Evolutionary conservation across 2,113 vertebrate genomes (phyloP), one percentile per base, ranked within the genome.

Genomic region (Struthio camelus): DNA sequence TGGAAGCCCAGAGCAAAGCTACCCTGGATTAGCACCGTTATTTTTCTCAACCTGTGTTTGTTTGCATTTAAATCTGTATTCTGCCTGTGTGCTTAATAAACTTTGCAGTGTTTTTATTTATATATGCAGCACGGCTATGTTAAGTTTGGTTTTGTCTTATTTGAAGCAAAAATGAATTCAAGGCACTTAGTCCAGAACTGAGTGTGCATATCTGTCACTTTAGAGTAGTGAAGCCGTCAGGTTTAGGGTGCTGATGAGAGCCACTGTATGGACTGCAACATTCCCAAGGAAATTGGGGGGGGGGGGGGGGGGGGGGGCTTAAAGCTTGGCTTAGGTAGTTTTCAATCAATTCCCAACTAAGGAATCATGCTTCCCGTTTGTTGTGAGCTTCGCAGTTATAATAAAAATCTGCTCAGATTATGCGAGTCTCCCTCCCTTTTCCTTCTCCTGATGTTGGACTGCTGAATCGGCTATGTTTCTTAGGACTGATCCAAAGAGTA

Each of bases 31-130:
- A 90, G 46, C 80, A 92, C 77, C 27, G n/a, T 80, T 94, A 67
- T 82, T 96, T 96, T 91, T 61, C 51, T 90, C 90, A 81, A 67
- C 93, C 87, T 96, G 76, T 56, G 14, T 93, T 86, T 48, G 79
- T 93, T 96, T 97, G 61, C 77, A 95, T 96, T 93, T 96, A 94
- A 94, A 94, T 93, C 89, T 96, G 23, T 69, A 20, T 3, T 6
- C 50, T 36, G 38, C 19, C 85, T 75, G 38, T 40, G 34, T 12
- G 18, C 78, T 83, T 78, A 88, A 96, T 79, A 78, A 92, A 92
- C 38, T n/a, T 62, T 44, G 11, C 30, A 75, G 59, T 34, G 9
- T 93, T 87, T 92, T 87, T 40, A 48, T 76, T 81, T 93, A 53
- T 67, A 6, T 66, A 48, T 78, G 79, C 82, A 64, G 1, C 1